Base-by-base conservation (phyloP, 2,888 invertebrate species). In the Sinopyrophorus schimmeli region DNA sequence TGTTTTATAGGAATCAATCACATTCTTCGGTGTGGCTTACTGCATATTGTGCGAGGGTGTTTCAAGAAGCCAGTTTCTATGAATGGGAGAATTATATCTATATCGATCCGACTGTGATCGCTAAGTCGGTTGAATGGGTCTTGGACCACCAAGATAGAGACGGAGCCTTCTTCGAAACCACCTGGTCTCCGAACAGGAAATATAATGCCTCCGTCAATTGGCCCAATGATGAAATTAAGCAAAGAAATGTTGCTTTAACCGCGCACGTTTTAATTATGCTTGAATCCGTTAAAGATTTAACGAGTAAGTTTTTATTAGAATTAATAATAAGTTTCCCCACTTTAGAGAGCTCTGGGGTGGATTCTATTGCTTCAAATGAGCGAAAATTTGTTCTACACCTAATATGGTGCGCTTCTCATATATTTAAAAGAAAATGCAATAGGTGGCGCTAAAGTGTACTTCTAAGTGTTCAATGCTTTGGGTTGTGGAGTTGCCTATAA, bases 21-120 rank as follows among this genome's bases (percentile, higher is more conserved):
- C 80, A 82, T 0, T 84, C 92, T 0, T 92, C 92, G 20, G 92
- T 93, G 0, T 93, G 95, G 94, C 72, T 96, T 55, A 96, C 97
- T 0, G 89, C 96, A 0, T 95, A 92, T 73, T 90, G 90, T 65
- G 87, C 90, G 0, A 81, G 91, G 57, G 82, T 91, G 34, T 86
- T 97, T 70, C 89, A 93, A 70, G 92, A 92, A 67, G 95, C 94
- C 0, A 89, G 89, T 21, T 94, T 94, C 73, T 93, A 94, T 65
- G 96, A 97, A 70, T 97, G 96, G 96, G 95, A 96, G 76, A 92
- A 94, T 71, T 92, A 86, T 66, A 84, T 97, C 42, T 97, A 92
- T 74, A 92, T 97, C 57, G 95, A 96, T 71, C 89, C 92, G 0
- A 78, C 82, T 27, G 88, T 92, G 57, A 90, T 96, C 61, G 83